These are phyloP conservation scores for Aporophyla nigra DNA, from an alignment of 2,888 invertebrate genomes.

Conservation along the genomic window DNA sequence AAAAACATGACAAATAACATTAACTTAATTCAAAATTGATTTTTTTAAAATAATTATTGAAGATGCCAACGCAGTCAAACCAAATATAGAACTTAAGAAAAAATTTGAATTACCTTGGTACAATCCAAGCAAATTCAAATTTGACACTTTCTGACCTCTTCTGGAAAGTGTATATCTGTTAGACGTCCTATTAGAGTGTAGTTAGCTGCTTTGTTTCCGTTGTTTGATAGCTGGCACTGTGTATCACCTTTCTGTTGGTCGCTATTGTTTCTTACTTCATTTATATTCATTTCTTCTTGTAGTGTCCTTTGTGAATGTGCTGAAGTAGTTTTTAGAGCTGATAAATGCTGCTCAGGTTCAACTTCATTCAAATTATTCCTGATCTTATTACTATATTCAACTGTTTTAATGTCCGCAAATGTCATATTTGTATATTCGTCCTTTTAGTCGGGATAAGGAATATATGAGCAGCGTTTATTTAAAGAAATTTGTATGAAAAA, in stretches of 20 bases:
- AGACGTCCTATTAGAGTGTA: slow-evolving; percentile 87
- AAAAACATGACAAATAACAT: slow-evolving; percentile 42
- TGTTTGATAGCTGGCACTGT: slow-evolving; percentile 89
- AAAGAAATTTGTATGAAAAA: slow-evolving; percentile 41
- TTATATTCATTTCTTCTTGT: slow-evolving; percentile 82
- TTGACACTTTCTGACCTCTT: slow-evolving; percentile 69
- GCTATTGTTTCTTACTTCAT: slow-evolving; percentile 82
- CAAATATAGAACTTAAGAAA: slow-evolving; percentile 74
- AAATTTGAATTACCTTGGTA: slow-evolving; percentile 71
- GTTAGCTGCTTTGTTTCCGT: slow-evolving; percentile 87
- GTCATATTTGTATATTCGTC: neutral
- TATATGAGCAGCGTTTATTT: slow-evolving; percentile 60
- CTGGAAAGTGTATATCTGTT: slow-evolving; percentile 79
- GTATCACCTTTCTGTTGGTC: slow-evolving; percentile 87
- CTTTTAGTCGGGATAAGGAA: neutral
- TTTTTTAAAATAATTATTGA: neutral
- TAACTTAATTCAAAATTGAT: neutral
- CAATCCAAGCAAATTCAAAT: slow-evolving; percentile 70
- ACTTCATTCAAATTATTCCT: accelerated
- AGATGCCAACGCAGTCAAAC: slow-evolving; percentile 71
- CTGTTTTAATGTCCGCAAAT: neutral
- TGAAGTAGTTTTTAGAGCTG: slow-evolving; percentile 64
- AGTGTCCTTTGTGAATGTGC: slow-evolving; percentile 81
- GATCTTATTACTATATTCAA: neutral
- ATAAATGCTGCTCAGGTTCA: slow-evolving; percentile 59